Evolutionary conservation across 1,140 invertebrate genomes (phyloP).

Genomic region (Tetramorium alpestre): DNA sequence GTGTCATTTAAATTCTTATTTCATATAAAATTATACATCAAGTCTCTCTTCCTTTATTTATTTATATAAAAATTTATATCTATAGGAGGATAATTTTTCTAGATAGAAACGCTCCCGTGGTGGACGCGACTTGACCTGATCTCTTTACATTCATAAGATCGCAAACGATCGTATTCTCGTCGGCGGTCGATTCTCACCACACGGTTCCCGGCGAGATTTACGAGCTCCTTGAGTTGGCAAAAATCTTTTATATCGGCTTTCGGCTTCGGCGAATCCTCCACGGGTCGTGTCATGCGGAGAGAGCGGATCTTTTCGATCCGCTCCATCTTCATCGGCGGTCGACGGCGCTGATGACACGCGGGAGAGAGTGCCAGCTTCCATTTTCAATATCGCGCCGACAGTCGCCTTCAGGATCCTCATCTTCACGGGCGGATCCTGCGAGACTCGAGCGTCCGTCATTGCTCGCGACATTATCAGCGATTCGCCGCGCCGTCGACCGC

Average conservation of each 20-base stretch:
- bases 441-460: conserved; percentile 30
- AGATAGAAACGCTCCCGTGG: background rate
- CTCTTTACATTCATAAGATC: background rate
- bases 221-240: conserved; percentile 65
- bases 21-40: background rate
- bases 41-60: background rate
- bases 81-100: background rate
- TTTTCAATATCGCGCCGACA: conserved; percentile 67
- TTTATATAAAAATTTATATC: background rate
- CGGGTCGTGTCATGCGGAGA: background rate
- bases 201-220: conserved; percentile 54
- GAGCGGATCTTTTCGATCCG: conserved; percentile 7
- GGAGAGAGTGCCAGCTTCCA: conserved; percentile 55
- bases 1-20: background rate
- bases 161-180: conserved; percentile 18
- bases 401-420: conserved; percentile 41
- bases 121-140: background rate
- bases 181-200: background rate
- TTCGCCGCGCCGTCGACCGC: background rate
- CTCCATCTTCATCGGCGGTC: conserved; percentile 56
- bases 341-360: conserved; percentile 50
- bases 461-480: conserved; percentile 55
- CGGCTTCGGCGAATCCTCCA: background rate
- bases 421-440: conserved; percentile 27
- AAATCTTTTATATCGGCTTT: conserved; percentile 64